Conservation (phyloP, 2,113 vertebrate genomes). For the Microcebus murinus region DNA sequence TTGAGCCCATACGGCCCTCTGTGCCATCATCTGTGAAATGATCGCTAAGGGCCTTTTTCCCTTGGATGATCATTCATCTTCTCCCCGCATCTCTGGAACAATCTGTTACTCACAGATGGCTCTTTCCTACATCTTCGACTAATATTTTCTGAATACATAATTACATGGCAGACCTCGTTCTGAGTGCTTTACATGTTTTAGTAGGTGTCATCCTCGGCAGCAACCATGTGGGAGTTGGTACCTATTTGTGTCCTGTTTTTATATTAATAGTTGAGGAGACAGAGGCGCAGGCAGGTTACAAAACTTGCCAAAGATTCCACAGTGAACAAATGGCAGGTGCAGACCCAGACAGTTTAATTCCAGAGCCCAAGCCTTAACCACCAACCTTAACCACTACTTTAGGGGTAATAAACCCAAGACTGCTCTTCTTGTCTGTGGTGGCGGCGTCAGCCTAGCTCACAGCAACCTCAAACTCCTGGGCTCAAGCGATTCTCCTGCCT, state of each 20-base stretch:
- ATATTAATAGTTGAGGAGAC: background rate
- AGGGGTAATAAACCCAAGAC: background rate
- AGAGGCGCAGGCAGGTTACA: background rate
- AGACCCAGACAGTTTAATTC: background rate
- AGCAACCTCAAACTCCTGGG: too few species aligned
- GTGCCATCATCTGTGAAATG: background rate
- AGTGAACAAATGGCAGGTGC: background rate
- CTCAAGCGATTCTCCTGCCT: too few species aligned
- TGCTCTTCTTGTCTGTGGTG: background rate
- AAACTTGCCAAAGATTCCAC: background rate
- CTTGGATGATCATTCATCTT: background rate
- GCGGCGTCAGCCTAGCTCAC: background rate
- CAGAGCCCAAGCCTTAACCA: background rate
- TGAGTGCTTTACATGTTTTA: background rate
- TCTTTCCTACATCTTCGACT: background rate
- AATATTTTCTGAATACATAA: slow-evolving; percentile 22
- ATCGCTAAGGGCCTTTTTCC: background rate
- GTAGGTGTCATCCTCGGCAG: background rate
- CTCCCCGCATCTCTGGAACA: background rate
- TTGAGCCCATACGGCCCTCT: background rate
- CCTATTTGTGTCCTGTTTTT: background rate
- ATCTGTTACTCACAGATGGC: background rate
- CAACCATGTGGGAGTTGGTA: background rate
- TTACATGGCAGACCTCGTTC: background rate
- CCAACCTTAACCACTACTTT: background rate